Percentiles rank a stretch among this genome's conserved stretches.
Conservation (phyloP, 2,888 invertebrate genomes). For the Tipula vernalis region DNA sequence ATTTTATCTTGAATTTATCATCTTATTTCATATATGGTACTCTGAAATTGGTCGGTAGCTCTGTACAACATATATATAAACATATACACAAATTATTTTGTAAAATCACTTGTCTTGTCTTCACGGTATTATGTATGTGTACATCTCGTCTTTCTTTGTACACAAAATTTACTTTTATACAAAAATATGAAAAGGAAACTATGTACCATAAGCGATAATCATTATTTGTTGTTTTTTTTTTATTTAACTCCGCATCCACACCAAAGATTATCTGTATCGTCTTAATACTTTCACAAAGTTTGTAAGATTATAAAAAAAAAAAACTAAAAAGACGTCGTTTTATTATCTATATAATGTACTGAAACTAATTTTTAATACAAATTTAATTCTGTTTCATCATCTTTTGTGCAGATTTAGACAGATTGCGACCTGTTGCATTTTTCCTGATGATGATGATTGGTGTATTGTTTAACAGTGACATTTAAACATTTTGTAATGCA, state of each 20-base stretch:
- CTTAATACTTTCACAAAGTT: background rate
- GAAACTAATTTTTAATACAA: background rate
- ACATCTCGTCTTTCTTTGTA: background rate
- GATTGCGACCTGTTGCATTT: background rate
- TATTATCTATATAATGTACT: background rate
- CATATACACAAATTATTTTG: background rate
- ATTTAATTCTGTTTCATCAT: background rate
- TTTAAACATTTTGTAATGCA: background rate
- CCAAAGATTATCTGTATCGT: background rate
- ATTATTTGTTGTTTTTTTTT: background rate
- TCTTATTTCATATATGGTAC: background rate
- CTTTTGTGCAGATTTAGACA: background rate
- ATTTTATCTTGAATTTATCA: background rate
- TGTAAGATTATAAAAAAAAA: background rate
- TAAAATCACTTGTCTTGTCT: background rate
- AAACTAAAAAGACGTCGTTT: background rate
- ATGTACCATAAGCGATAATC: background rate
- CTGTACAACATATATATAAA: background rate
- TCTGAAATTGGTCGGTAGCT: background rate
- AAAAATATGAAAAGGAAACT: background rate
- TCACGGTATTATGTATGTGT: too few species aligned
- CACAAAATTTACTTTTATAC: background rate
- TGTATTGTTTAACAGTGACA: background rate
- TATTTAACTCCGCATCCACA: background rate
- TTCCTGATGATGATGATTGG: background rate